A percentile compares a stretch with the other conserved stretches of the same genome.
Conservation (phyloP, 37 sponge, comb jelly and placozoan genomes). For the Hormiphora californensis region DNA sequence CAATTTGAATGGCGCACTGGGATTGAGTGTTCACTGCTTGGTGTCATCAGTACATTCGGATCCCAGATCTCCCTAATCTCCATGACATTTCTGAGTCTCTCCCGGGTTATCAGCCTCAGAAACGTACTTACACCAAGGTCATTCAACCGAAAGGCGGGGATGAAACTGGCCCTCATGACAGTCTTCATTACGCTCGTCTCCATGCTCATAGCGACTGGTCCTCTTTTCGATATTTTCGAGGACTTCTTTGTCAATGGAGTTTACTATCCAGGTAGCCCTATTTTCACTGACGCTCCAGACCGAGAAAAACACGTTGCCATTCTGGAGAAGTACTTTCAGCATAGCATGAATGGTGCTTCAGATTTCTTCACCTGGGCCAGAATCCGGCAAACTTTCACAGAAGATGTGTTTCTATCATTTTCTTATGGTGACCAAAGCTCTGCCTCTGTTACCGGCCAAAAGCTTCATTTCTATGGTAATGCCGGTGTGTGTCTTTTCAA, state of each 20-base stretch:
- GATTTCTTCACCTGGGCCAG: neutral
- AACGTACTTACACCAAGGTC: neutral
- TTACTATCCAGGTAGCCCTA: neutral
- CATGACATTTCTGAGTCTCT: neutral
- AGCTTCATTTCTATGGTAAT: neutral
- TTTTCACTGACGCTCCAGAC: neutral
- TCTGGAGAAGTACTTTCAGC: neutral
- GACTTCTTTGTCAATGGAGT: conserved; percentile 25
- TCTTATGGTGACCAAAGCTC: too few species aligned
- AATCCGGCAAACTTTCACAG: neutral
- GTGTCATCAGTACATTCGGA: neutral
- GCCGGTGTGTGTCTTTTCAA: conserved; percentile 33
- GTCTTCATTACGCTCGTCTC: neutral
- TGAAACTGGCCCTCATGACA: neutral
- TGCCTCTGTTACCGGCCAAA: neutral
- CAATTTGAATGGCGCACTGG: neutral
- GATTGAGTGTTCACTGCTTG: neutral
- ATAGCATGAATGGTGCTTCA: neutral
- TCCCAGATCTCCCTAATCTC: neutral
- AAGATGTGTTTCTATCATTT: neutral
- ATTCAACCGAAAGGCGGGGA: neutral
- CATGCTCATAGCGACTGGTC: neutral
- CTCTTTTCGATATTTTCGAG: conserved; percentile 5
- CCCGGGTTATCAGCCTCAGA: neutral
- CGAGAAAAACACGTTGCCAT: neutral